Conservation (phyloP, 2,888 invertebrate genomes). For the Myopa testacea region DNA sequence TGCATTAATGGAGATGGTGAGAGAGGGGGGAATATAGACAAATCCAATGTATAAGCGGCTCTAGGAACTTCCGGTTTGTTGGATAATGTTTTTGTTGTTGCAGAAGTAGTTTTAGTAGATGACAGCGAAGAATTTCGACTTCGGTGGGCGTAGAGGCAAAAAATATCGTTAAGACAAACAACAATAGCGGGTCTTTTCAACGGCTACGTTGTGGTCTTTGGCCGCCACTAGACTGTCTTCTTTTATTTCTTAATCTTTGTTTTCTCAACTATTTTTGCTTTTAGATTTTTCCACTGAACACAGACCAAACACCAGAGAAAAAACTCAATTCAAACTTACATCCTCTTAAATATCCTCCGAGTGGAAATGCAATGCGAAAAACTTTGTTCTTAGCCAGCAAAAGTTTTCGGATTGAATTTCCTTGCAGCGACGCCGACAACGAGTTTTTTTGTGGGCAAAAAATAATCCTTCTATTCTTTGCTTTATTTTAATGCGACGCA, state of each 20-base stretch:
- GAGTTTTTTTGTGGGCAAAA: neutral
- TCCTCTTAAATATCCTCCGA: conserved; percentile 30
- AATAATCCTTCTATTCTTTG: conserved; percentile 29
- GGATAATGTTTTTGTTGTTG: too few relatives aligned
- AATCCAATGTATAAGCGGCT: conserved; percentile 27
- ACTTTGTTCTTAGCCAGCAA: conserved; percentile 10
- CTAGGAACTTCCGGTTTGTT: neutral
- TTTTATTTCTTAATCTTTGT: neutral
- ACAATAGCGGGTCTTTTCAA: neutral
- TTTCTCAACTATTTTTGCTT: neutral
- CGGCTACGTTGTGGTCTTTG: conserved; percentile 4
- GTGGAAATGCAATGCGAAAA: conserved; percentile 22
- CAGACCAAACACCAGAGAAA: neutral
- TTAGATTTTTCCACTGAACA: conserved; percentile 13
- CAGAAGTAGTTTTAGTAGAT: too few relatives aligned
- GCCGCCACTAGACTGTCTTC: neutral
- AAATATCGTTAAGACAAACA: neutral
- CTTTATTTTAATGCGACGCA: conserved; percentile 31
- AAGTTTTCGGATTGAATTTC: conserved; percentile 34
- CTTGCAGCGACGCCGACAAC: neutral
- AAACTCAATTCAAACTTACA: conserved; percentile 15
- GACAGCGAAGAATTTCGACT: neutral
- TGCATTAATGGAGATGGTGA: neutral
- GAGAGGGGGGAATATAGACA: conserved; percentile 1
- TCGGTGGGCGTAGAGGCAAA: neutral